Conservation (phyloP, 2,113 vertebrate species). For the Sialia sialis region DNA sequence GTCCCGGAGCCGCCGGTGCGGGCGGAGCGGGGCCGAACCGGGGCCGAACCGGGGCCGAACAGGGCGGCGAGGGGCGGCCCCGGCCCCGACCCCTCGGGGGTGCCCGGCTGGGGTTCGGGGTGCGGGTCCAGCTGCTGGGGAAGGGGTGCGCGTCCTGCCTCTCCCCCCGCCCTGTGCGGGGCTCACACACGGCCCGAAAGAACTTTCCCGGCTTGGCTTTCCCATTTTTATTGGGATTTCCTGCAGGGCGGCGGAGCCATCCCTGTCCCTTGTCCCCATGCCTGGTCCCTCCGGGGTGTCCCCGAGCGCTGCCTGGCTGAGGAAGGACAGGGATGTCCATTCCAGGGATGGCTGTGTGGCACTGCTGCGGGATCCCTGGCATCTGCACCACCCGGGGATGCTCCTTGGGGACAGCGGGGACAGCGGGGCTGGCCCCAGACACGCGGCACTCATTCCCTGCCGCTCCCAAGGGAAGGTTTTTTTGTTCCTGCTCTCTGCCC, state of each 20-base stretch:
- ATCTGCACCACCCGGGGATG: neutral
- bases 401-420: neutral
- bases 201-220: neutral
- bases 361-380: neutral
- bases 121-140: too few relatives aligned
- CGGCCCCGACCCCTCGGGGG: neutral
- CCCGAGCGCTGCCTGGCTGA: rapidly evolving
- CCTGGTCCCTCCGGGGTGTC: too few relatives aligned
- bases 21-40: neutral
- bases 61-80: neutral
- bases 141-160: neutral
- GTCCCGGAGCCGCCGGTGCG: neutral
- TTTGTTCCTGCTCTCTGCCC: neutral
- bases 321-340: neutral
- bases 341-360: too few relatives aligned
- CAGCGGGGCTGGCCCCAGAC: neutral
- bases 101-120: neutral
- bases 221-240: neutral
- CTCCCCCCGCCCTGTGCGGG: rapidly evolving
- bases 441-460: neutral
- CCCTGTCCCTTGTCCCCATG: too few relatives aligned
- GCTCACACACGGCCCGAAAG: neutral
- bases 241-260: neutral
- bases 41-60: neutral
- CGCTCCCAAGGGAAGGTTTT: neutral